Evolutionary conservation across 2,797 vertebrate species (phyloP), one percentile per base, ranked within the genome.

Genomic region (Halcyon badia): DNA sequence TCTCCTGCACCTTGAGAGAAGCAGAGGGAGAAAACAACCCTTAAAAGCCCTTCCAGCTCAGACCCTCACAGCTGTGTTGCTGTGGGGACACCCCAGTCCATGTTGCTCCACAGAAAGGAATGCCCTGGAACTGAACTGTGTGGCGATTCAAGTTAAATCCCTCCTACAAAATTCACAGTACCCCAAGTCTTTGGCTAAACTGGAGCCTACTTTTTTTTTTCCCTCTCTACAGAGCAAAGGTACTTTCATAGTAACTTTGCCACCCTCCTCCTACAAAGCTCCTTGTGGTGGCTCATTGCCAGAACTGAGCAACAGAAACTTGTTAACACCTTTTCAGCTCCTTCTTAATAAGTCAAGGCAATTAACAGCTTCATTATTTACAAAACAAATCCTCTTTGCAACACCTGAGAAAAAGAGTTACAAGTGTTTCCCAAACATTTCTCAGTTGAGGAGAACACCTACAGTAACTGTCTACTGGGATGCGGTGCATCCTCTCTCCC

Each of bases 291-390:
- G 83, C 81, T 83, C n/a, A 1, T 7, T 0, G 41, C 95, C 91
- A 94, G 73, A 76, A 7, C 66, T 37, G 39, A 20, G 18, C 82
- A 85, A 83, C 77, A 70, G 57, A 92, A 89, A 90, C 93, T 85
- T 90, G 66, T 90, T 93, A 96, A 94, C 91, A 92, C 80, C 77
- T 95, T 95, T 92, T 73, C 79, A 48, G 77, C 57, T 94, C 64
- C 18, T 7, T 83, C 80, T 93, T 96, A 96, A 95, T 96, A 95
- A 96, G 83, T 66, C 91, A 54, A 71, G 66, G 85, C 88, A 97
- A 97, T 97, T 97, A 96, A 87, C 87, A 85, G 72, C 89, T 72
- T 75, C 76, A 2, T 54, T 70, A 97, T 97, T 97, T 97, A 97
- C 94, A 97, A 97, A 96, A 93, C 96, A 97, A 96, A 96, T 97